Base-by-base conservation (phyloP, 2,113 vertebrate genomes). In the Pelecanoides urinatrix region DNA sequence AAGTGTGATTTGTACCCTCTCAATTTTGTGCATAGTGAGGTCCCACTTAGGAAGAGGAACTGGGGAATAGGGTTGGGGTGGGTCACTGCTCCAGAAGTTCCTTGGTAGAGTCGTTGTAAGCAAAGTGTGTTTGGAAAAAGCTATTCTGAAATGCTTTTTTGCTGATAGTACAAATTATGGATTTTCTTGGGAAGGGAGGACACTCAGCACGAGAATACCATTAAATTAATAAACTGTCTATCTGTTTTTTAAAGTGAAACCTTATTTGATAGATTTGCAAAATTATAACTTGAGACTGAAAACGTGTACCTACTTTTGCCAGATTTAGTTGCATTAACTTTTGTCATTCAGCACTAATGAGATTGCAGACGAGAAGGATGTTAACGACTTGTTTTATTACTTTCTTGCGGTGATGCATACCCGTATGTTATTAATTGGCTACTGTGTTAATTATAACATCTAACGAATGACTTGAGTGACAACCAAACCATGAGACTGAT, bases 161-260 rank as follows among this genome's bases (percentile, higher is more conserved):
- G 23, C 25, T 47, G 47, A 15, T 63, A 6, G 4, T 13, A 8
- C n/a, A 62, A 18, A 25, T 40, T 20, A 9, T 0, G 2, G 19
- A 7, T 38, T 38, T 25, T 16, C 44, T 59, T 15, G 34, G 22
- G 26, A 50, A n/a, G 58, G 36, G 26, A 29, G 21, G 26, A 10
- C 2, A 2, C 21, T 58, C 9, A 2, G n/a, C 29, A 8, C 0
- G 9, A 11, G 29, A 16, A 17, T 17, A 47, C 25, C 2, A 1
- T 27, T n/a, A 27, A 32, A 22, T 50, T 30, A 19, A 15, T 49
- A 20, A 22, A 7, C 7, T 29, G 42, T 16, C 10, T 10, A 3
- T 40, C 34, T 8, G 11, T 9, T 53, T 25, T 61, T 27, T 29
- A 3, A 38, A 47, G 10, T 10, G 14, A 49, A 77, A 10, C 7